Evolutionary conservation across 2,888 invertebrate species (phyloP).

Genomic region (Agelastica alni): DNA sequence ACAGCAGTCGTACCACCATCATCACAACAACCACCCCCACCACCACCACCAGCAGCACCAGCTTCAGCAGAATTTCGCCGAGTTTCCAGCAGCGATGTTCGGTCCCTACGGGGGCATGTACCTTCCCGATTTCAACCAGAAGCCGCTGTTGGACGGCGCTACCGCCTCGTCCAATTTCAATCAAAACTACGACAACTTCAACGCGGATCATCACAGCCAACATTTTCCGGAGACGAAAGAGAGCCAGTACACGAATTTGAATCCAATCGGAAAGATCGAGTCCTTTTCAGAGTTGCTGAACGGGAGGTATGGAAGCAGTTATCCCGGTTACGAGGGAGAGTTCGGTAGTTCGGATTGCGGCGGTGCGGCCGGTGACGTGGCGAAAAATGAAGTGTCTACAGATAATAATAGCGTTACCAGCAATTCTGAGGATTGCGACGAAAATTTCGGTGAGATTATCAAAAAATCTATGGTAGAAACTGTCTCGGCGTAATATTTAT

Average conservation of each 20-base stretch:
- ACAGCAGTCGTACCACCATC: no score
- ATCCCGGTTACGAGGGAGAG: slow-evolving; percentile 56
- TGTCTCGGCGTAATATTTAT: slow-evolving; percentile 71
- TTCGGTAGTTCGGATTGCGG: slow-evolving; percentile 7
- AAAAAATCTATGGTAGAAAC: slow-evolving; percentile 92
- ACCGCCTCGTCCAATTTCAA: no score
- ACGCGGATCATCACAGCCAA: slow-evolving; percentile 50
- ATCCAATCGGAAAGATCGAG: slow-evolving; percentile 72
- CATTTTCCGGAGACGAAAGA: slow-evolving; percentile 60
- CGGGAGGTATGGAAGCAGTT: slow-evolving; percentile 59
- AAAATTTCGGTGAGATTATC: slow-evolving; percentile 89
- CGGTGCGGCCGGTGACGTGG: slow-evolving; percentile 31
- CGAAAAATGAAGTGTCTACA: slow-evolving; percentile 29
- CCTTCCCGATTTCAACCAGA: slow-evolving; percentile 43
- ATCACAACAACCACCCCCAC: no score
- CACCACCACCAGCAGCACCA: slow-evolving; percentile 34
- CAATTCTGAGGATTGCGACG: slow-evolving; percentile 60
- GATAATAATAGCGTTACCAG: slow-evolving; percentile 35
- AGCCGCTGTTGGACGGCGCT: slow-evolving; percentile 42
- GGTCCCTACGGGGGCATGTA: slow-evolving; percentile 57
- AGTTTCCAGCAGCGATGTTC: slow-evolving; percentile 57
- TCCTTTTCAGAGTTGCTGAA: slow-evolving; percentile 68
- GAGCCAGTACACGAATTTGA: slow-evolving; percentile 69
- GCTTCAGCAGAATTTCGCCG: slow-evolving; percentile 46
- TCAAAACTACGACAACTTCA: slow-evolving; percentile 61